Evolutionary conservation across 2,888 invertebrate genomes (phyloP).

Genomic region (Rutpela maculata): DNA sequence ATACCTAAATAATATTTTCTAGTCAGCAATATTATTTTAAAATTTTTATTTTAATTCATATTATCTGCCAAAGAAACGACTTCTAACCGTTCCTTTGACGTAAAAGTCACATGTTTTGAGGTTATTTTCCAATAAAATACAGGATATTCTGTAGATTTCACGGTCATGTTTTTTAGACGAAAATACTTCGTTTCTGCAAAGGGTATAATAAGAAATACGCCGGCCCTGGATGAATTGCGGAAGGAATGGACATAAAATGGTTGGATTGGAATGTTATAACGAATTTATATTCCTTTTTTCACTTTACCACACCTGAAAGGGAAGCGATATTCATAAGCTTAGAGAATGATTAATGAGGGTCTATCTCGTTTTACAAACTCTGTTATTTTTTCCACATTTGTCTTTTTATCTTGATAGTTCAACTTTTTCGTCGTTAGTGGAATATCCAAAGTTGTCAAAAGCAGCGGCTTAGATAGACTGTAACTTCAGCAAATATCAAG

Average conservation of each 20-base stretch:
- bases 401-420: conserved; percentile 54
- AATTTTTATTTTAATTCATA: no score
- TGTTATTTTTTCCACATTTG: conserved; percentile 55
- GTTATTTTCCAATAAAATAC: no score
- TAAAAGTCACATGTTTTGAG: no score
- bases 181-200: no score
- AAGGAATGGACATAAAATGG: not conserved
- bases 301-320: conserved; percentile 38
- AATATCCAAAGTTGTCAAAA: conserved; percentile 49
- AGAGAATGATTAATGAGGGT: conserved; percentile 34
- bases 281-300: conserved; percentile 37
- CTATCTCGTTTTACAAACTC: conserved; percentile 31
- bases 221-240: not conserved
- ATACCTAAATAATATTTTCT: no score
- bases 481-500: conserved; percentile 29
- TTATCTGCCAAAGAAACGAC: no score
- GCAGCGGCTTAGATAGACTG: conserved; percentile 37
- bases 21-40: no score
- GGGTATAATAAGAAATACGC: not conserved
- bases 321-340: conserved; percentile 38
- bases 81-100: no score
- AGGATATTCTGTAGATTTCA: no score
- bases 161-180: no score
- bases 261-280: conserved; percentile 16
- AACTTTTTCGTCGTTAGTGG: conserved; percentile 52